Conservation (phyloP, 2,113 vertebrate species). For the Xyliphius kryptos region DNA sequence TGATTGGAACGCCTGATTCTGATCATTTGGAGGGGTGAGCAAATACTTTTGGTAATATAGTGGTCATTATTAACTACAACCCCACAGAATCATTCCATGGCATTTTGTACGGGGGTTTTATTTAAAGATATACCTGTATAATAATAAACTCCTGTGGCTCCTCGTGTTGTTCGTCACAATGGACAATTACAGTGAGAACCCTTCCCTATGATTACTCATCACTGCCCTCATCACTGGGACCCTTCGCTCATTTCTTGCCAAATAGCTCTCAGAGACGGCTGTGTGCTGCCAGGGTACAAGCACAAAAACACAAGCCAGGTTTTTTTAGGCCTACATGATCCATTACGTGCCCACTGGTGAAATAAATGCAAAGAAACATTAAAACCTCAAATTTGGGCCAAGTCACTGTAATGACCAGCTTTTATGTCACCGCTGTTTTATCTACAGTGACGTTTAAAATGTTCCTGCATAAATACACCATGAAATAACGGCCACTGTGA, state of each 20-base stretch:
- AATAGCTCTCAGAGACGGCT: conserved; percentile 10
- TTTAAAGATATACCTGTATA: too few species aligned
- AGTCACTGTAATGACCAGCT: neutral
- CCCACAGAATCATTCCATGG: too few species aligned
- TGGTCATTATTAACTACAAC: too few species aligned
- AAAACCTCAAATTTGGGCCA: neutral
- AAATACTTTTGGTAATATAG: too few species aligned
- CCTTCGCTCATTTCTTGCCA: conserved; percentile 3
- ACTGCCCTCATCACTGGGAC: too few species aligned
- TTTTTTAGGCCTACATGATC: conserved; percentile 14
- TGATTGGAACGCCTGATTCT: too few species aligned
- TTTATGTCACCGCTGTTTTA: neutral
- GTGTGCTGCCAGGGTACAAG: conserved; percentile 18
- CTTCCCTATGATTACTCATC: neutral
- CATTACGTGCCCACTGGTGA: neutral
- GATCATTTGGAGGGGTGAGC: too few species aligned
- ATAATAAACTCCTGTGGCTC: too few species aligned
- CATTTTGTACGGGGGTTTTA: too few species aligned
- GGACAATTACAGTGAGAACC: conserved; percentile 4
- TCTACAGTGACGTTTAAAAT: too few species aligned
- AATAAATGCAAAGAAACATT: neutral
- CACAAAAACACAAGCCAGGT: conserved; percentile 13
- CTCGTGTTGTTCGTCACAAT: neutral
- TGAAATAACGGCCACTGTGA: too few species aligned
- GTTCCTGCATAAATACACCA: too few species aligned